Evolutionary conservation across 2,113 vertebrate genomes (phyloP), one percentile per base, ranked within the genome.

Genomic region (Hippocampus comes): DNA sequence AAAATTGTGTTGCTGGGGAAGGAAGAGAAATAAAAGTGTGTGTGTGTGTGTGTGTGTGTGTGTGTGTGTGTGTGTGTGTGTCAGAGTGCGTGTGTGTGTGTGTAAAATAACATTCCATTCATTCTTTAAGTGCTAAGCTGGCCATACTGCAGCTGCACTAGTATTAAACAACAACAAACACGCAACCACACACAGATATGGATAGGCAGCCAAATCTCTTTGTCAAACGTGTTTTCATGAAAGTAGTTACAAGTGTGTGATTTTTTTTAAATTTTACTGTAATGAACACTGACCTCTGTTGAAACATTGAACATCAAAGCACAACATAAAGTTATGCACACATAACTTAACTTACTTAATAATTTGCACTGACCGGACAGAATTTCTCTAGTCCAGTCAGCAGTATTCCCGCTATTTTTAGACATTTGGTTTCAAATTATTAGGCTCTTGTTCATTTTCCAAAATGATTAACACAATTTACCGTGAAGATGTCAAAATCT

Each of bases 71-170:
- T 74, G 74, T 63, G 68, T 48, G 71, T 53, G 65, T 71, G 63
- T 68, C 67, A 51, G 70, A 63, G 76, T 71, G 56, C 57, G 71
- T 76, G 72, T 66, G 78, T 61, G 64, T 72, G 72, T 53, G 72
- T 56, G 80, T 74, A 75, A 83, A 88, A 86, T 88, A 92, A 86
- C 92, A 93, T 93, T 92, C 92, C 90, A 88, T 82, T 88, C 91
- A 92, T 93, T 93, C 91, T 89, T 91, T n/a, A 80, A 78, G 85
- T 56, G 6, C 81, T 90, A 80, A 91, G 83, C 82, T 71, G 27
- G 81, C 77, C 83, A 80, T 86, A 88, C 68, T 70, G 83, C 74
- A 79, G 76, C 80, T 80, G 80, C 78, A 80, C 56, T 53, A 73
- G 61, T 30, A 66, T 73, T 67, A 67, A 8, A 43, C 65, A 74